Evolutionary conservation across 1,140 invertebrate species (phyloP), one percentile per base, ranked within the genome.

Genomic region (Thalassaphorura encarpata): DNA sequence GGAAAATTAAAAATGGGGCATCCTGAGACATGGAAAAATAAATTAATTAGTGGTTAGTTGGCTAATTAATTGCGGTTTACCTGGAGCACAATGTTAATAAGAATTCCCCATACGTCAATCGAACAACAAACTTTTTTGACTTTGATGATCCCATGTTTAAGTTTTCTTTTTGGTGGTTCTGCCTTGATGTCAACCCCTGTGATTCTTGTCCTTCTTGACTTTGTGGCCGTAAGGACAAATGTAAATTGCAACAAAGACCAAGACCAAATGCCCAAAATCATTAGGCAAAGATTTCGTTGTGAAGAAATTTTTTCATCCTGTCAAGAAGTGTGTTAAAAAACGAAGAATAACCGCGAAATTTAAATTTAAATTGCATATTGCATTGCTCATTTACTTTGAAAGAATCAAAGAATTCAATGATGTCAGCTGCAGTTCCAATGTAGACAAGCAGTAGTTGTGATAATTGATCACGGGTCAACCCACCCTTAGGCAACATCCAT

Each of bases 341-440:
- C 16, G 33, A 5, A 2, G 21, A 23, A 43, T 49, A 36, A 31
- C 13, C 11, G n/a, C 52, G 19, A 21, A 19, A 21, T 23, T 23
- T 8, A 26, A 27, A 1, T 42, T 2, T 24, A 54, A 24, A 54
- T 18, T 26, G 3, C 5, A 18, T 43, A 28, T 29, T 49, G n/a
- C n/a, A n/a, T n/a, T 23, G 21, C 26, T 15, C 21, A 15, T 19
- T 42, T n/a, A 68, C 69, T 72, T 89, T 89, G 73, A 95, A 94
- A 0, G 90, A 91, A 69, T 95, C 91, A 70, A 94, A 94, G 70
- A 96, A 94, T 71, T 96, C 91, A 27, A 95, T 91, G 54, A 96
- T 96, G 69, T 96, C 92, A 0, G 89, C 90, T 0, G 90, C 90
- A 2, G 89, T 92, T 40, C 76, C 77, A 56, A 80, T 77, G 66